phyloP scores from a whole-genome alignment of 2,113 vertebrate genomes.

The Dasyornis broadbenti region DNA sequence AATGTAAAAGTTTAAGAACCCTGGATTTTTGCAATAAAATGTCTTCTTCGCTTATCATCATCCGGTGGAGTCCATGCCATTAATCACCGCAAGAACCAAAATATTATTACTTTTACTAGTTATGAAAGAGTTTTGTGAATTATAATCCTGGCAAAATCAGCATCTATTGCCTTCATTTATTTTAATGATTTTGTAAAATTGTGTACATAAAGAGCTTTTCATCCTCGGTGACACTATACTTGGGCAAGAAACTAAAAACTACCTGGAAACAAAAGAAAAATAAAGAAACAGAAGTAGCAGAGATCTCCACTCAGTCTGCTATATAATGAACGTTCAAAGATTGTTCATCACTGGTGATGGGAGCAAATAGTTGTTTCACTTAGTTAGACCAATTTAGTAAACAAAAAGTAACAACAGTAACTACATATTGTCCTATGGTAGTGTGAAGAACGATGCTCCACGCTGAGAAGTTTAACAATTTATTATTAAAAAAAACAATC shows the following conservation, averaged over 20 bases:
- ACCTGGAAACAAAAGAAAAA: neutral
- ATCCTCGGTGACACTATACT: neutral
- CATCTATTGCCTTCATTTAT: neutral
- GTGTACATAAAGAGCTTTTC: neutral
- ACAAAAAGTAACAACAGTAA: neutral
- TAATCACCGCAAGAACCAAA: neutral
- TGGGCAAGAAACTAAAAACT: neutral
- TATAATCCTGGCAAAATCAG: neutral
- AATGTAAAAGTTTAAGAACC: no score
- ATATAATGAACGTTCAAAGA: neutral
- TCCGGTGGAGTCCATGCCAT: no score
- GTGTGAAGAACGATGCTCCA: no score
- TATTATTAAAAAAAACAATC: no score
- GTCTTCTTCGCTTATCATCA: no score
- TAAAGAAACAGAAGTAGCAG: neutral
- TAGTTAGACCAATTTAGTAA: neutral
- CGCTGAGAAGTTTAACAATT: no score
- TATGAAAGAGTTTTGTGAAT: neutral
- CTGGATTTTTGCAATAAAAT: no score
- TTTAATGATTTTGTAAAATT: neutral
- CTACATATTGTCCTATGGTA: rapidly evolving
- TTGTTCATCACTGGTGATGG: rapidly evolving
- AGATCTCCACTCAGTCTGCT: neutral
- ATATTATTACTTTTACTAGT: neutral
- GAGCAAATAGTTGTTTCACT: neutral